Conservation (phyloP, 37 sponge, comb jelly and placozoan species). For the Spongilla lacustris region DNA sequence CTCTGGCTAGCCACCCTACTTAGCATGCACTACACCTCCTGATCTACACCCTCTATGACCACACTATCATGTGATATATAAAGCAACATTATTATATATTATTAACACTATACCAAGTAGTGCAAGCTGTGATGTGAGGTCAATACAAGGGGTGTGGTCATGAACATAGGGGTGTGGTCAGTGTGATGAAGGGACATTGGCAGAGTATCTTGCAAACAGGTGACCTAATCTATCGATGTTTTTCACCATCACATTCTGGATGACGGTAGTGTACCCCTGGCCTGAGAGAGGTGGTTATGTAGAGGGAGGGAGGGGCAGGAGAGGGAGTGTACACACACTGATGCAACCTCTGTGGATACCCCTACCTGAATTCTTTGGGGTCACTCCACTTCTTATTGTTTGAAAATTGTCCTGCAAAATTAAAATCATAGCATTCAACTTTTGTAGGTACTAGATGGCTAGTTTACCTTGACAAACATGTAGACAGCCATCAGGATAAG, state of each 20-base stretch:
- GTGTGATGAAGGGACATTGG: neutral
- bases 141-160: neutral
- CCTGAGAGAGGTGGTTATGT: neutral
- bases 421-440: conserved; percentile 12
- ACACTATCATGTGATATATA: too few species aligned
- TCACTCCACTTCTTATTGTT: conserved; percentile 70
- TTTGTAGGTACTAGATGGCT: neutral
- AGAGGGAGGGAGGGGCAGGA: neutral
- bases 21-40: neutral
- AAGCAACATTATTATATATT: too few species aligned
- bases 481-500: neutral
- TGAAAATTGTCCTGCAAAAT: conserved; percentile 22
- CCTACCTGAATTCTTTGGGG: neutral
- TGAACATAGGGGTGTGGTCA: neutral
- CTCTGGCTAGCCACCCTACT: neutral
- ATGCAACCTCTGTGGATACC: neutral
- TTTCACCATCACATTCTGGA: neutral
- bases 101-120: too few species aligned
- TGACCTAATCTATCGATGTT: neutral
- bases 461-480: neutral
- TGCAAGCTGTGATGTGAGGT: neutral
- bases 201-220: neutral
- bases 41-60: too few species aligned
- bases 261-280: neutral
- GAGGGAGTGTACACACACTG: too few species aligned